Base-by-base conservation (phyloP, 2,113 vertebrate species). In the Limanda limanda region DNA sequence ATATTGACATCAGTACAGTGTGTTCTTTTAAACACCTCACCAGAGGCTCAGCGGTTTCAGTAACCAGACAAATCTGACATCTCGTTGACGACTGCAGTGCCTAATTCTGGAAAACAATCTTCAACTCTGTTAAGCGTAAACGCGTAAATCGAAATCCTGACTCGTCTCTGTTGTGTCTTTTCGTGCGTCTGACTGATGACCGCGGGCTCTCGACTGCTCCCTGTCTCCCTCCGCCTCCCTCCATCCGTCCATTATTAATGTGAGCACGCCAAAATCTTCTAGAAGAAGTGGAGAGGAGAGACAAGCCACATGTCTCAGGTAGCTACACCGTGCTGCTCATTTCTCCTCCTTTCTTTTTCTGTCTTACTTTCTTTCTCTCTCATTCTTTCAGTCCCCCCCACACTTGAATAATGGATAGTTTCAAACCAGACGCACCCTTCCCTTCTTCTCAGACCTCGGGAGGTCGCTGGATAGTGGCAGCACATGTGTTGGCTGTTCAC, bases 191-290 rank as follows among this genome's bases (percentile, higher is more conserved):
- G n/a, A 69, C 47, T 67, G 58, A 66, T 57, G 65, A 68, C 21
- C 37, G 1, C 37, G 59, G 67, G 31, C 67, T 79, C 78, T 31
- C 27, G 27, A 5, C 31, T 31, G 31, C 31, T 40, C 68, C 79
- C 64, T 15, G 54, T 75, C 78, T 68, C 68, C 21, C 63, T 52
- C 54, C 69, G 61, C 61, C 76, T 56, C 63, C 37, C 54, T 78
- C 65, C 54, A 17, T 63, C 40, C 77, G 85, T 93, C 61, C 58
- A 92, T 92, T 89, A 91, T 92, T 91, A 73, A 94, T 91, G 82
- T 72, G 78, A 86, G 86, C 74, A 82, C 91, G 68, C 81, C 79
- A 85, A 84, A 76, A 68, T 61, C 76, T 87, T 89, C 65, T 69
- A 58, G 67, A 82, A 63, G 66, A 85, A 62, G 45, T 65, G 15